Evolutionary conservation across 2,797 vertebrate genomes (phyloP).

Genomic region (Eremophila alpestris): DNA sequence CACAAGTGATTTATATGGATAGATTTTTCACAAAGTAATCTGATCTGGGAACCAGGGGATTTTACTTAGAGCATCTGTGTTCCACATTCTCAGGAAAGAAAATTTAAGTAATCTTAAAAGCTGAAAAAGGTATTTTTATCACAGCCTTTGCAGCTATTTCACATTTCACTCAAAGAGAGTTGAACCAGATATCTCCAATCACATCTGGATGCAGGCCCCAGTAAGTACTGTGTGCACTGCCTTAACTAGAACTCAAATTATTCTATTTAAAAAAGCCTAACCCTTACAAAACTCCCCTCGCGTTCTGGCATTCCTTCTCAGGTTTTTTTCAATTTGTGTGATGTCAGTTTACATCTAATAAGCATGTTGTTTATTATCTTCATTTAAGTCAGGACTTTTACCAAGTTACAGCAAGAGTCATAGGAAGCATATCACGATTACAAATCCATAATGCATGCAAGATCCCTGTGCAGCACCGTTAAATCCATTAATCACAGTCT

Average conservation of each 20-base stretch:
- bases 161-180: constrained; percentile 11
- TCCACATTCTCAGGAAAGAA: constrained; percentile 42
- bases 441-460: not conserved
- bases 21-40: constrained; percentile 26
- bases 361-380: constrained; percentile 43
- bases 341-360: constrained; percentile 56
- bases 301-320: not conserved
- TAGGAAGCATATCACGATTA: not conserved
- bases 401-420: constrained; percentile 21
- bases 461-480: not conserved
- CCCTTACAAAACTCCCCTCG: not conserved
- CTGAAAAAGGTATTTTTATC: constrained; percentile 40
- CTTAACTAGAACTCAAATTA: constrained; percentile 8
- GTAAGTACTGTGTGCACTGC: not conserved
- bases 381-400: constrained; percentile 28
- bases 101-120: constrained; percentile 25
- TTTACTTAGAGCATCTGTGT: constrained; percentile 24
- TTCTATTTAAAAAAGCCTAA: not conserved
- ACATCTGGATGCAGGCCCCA: not conserved
- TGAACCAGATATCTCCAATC: not conserved
- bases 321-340: constrained; percentile 31
- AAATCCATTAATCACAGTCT: constrained; percentile 7
- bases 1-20: constrained; percentile 1
- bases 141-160: constrained; percentile 16
- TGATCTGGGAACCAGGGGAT: not conserved